A percentile compares a stretch with the other conserved stretches of the same genome.
These are phyloP conservation scores for Typhlichthys eigenmanni DNA, from an alignment of 2,797 vertebrate genomes.

Conservation along the genomic window DNA sequence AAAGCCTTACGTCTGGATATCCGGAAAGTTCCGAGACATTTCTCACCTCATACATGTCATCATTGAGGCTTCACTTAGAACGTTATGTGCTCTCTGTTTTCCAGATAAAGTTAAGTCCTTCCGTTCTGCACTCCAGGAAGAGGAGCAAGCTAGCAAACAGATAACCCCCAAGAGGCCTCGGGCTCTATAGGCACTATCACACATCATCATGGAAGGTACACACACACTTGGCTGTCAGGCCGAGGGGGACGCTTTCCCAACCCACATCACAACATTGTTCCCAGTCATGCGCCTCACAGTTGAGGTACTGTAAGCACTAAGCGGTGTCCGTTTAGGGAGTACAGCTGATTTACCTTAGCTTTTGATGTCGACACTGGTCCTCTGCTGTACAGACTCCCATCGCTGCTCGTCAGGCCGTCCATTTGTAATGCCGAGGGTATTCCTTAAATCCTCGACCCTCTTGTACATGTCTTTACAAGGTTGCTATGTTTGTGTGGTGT, in stretches of 20 bases:
- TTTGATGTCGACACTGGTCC: constrained; percentile 24
- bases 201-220: constrained; percentile 4
- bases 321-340: constrained; percentile 7
- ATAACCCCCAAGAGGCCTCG: constrained; percentile 92
- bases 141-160: constrained; percentile 96
- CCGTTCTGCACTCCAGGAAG: constrained; percentile 90
- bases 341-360: constrained; percentile 50
- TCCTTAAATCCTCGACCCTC: constrained; percentile 34
- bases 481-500: constrained; percentile 36
- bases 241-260: neutral
- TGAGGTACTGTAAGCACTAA: neutral
- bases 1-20: no score
- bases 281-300: no score
- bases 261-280: neutral
- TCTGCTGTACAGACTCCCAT: constrained; percentile 42
- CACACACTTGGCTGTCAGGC: neutral
- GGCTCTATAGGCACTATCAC: constrained; percentile 58
- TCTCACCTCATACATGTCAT: constrained; percentile 61
- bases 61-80: neutral
- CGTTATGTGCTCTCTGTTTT: constrained; percentile 25
- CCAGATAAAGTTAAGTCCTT: constrained; percentile 98
- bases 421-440: constrained; percentile 37
- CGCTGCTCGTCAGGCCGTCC: constrained; percentile 32
- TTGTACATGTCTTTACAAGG: constrained; percentile 36
- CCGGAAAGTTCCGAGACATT: no score